Evolutionary conservation across 1,140 invertebrate species (phyloP).

Genomic region (Sitobion miscanthi): DNA sequence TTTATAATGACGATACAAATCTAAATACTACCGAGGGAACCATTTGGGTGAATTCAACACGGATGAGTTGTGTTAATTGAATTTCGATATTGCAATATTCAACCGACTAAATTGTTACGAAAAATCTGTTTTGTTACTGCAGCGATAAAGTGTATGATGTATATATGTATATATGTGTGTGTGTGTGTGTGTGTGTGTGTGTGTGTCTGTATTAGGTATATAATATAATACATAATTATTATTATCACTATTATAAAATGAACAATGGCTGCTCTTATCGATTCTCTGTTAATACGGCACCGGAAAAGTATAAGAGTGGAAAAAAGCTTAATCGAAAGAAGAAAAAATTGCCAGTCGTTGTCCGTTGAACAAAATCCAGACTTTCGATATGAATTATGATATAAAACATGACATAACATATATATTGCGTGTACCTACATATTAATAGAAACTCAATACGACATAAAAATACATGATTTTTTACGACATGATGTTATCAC

Average conservation of each 20-base stretch:
- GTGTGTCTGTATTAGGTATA: too few relatives aligned
- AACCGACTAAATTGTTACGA: neutral
- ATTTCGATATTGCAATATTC: neutral
- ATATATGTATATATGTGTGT: neutral
- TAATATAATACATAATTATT: neutral
- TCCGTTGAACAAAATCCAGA: neutral
- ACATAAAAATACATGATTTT: too few relatives aligned
- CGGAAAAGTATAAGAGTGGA: neutral
- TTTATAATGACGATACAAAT: constrained; percentile 8
- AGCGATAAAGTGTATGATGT: neutral
- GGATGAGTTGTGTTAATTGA: neutral
- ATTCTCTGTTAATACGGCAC: neutral
- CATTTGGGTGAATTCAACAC: neutral
- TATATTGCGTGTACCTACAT: neutral
- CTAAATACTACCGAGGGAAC: constrained; percentile 2
- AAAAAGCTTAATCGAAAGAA: neutral
- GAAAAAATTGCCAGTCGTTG: neutral
- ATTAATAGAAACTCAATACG: too few relatives aligned
- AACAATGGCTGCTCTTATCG: neutral
- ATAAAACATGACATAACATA: too few relatives aligned
- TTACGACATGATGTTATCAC: too few relatives aligned
- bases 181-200: too few relatives aligned
- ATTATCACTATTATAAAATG: neutral
- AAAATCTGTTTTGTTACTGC: neutral
- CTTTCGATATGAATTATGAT: neutral